A percentile compares a stretch with the other conserved stretches of the same genome.
Evolutionary conservation across 2,888 invertebrate species (phyloP).

Genomic region (Chymomyza fuscimana): DNA sequence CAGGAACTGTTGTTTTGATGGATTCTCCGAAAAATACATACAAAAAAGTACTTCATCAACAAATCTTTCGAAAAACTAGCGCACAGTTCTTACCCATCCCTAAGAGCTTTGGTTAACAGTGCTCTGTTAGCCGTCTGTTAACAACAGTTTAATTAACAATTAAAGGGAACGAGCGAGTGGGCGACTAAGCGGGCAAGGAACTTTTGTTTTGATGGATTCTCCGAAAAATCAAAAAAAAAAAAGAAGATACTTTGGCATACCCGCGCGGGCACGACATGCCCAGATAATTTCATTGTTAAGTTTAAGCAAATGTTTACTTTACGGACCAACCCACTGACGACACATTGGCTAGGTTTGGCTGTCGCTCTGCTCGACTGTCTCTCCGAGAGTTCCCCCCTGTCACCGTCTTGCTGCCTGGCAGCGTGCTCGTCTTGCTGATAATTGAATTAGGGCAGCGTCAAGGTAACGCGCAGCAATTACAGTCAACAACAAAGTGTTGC

Average conservation of each 20-base stretch:
- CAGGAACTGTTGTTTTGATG: not conserved
- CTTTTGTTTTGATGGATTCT: not conserved
- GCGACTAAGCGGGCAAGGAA: not conserved
- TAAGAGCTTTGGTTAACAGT: not conserved
- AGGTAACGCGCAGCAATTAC: not conserved
- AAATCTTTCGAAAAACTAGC: too few relatives aligned
- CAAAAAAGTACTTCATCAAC: too few relatives aligned
- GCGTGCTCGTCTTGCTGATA: conserved; percentile 37
- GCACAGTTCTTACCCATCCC: too few relatives aligned
- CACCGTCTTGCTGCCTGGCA: not conserved
- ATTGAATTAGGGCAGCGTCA: conserved; percentile 34
- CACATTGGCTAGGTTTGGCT: not conserved
- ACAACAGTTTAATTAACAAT: not conserved
- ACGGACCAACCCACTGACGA: conserved; percentile 29
- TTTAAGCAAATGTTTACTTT: conserved; percentile 49
- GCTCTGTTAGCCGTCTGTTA: not conserved
- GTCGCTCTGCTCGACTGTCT: not conserved
- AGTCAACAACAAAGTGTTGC: not conserved
- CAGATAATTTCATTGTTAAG: conserved; percentile 48
- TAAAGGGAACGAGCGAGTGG: not conserved
- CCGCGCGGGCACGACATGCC: conserved; percentile 21
- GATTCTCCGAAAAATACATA: too few relatives aligned
- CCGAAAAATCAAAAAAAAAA: not conserved
- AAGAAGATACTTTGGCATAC: conserved; percentile 14
- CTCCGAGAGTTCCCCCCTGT: not conserved